These are phyloP conservation scores for Littorina saxatilis DNA, from an alignment of 1,140 invertebrate genomes.

Conservation along the genomic window DNA sequence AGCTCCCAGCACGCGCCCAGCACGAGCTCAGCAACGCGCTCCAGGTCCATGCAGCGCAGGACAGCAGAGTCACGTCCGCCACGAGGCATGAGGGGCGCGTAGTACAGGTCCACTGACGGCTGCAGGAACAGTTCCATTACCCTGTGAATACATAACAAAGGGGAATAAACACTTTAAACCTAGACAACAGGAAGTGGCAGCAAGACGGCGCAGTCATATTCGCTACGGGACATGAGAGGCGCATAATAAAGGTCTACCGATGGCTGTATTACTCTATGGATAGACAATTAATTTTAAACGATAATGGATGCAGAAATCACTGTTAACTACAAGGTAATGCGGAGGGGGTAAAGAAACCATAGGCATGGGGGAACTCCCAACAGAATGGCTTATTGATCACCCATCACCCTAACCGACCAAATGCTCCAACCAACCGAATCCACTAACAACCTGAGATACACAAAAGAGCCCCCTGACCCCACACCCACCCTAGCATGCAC, in stretches of 20 bases:
- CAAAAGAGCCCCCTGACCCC: too few relatives aligned
- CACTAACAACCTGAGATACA: too few relatives aligned
- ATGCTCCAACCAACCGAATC: too few relatives aligned
- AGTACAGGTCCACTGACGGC: constrained; percentile 41
- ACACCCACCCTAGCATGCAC: too few relatives aligned
- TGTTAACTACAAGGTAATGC: background rate
- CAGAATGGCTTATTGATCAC: too few relatives aligned
- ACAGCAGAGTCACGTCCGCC: constrained; percentile 18
- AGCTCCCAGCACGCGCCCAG: constrained; percentile 33
- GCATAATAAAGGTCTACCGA: constrained; percentile 41
- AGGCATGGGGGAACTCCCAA: background rate
- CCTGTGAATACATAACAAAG: background rate
- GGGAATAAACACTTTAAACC: too few relatives aligned
- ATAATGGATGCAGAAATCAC: background rate
- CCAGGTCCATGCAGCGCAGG: constrained; percentile 36
- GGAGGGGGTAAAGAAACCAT: background rate
- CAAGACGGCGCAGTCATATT: constrained; percentile 19
- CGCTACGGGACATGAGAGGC: constrained; percentile 24
- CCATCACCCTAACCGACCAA: too few relatives aligned
- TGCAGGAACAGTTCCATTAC: constrained; percentile 43
- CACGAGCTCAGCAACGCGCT: constrained; percentile 27
- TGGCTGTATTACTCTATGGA: constrained; percentile 36
- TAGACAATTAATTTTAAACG: background rate
- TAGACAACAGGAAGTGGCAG: background rate
- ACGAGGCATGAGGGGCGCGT: constrained; percentile 35